Evolutionary conservation across 2,797 vertebrate genomes (phyloP).

Genomic region (Neomorphus geoffroyi): DNA sequence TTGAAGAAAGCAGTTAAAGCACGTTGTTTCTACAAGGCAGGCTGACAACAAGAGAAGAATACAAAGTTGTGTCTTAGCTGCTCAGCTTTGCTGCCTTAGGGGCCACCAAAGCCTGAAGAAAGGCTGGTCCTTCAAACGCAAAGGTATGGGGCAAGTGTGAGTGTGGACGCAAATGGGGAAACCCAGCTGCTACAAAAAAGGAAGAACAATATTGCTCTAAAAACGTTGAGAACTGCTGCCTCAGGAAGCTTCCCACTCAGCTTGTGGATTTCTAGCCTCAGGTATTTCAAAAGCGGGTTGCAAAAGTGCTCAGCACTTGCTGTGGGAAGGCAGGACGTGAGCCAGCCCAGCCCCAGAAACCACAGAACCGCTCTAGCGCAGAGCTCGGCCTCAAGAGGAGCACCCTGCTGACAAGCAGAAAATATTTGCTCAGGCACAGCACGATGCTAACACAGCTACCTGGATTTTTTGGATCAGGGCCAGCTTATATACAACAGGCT

Average conservation of each 20-base stretch:
- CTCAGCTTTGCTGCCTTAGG: not conserved
- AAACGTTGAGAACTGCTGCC: not conserved
- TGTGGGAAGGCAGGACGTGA: not conserved
- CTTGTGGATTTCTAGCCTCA: not conserved
- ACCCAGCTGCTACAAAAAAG: rapidly evolving
- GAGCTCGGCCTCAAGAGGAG: not conserved
- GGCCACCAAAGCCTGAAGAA: not conserved
- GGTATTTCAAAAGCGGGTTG: not conserved
- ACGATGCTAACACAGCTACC: not conserved
- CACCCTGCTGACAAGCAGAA: not conserved
- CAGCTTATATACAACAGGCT: not conserved
- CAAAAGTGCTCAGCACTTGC: not conserved
- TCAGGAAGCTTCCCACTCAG: not conserved
- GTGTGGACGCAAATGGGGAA: not conserved
- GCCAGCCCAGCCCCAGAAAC: not conserved
- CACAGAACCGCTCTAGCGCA: not conserved
- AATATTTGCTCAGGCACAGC: conserved; percentile 17
- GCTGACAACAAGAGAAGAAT: not conserved
- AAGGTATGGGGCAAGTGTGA: not conserved
- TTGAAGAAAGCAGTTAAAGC: not conserved
- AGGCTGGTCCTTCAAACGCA: not conserved
- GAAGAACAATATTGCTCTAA: not conserved
- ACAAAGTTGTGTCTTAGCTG: not conserved
- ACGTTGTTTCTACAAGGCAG: not conserved
- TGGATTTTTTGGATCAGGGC: not conserved